Evolutionary conservation across 2,113 vertebrate species (phyloP), one percentile per base, ranked within the genome.

Genomic region (Heterochromis multidens): DNA sequence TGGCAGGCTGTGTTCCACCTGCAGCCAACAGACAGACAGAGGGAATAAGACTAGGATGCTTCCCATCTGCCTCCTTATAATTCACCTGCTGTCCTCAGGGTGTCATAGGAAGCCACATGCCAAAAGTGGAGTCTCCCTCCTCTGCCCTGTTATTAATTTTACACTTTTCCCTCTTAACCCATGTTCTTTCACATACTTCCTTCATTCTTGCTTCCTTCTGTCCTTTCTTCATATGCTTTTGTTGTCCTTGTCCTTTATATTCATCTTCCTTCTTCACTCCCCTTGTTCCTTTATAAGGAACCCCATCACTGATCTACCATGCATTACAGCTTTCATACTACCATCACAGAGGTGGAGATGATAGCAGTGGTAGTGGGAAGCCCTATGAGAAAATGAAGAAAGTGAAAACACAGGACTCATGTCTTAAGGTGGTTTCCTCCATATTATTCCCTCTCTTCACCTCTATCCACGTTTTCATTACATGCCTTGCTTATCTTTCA

Each of bases 21-120:
- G 91, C 90, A 87, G 88, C 88, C 86, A 78, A 77, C 59, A 67
- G 54, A 80, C 65, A 88, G 80, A 78, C 78, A 80, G 80, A 89
- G 61, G 76, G 43, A 79, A 49, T 16, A 63, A 77, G 83, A 77
- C 80, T 19, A 62, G 70, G 81, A 92, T 77, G 82, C 61, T 58
- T 92, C 86, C 90, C 89, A 91, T 83, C 87, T 92, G 84, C 62
- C 83, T 78, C 77, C 79, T 88, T 56, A 81, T 67, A 86, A 87
- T 89, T 86, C 87, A 89, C 88, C 92, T 85, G 76, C 84, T 91
- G 88, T 93, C 91, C 89, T 91, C 72, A 1, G 90, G 85, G 89
- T 88, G 83, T 88, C 88, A 76, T 43, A 81, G 40, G 40, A 52
- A 85, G 60, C 61, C 37, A 49, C 46, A 46, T 2, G 33, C 78